Percentiles rank a stretch among this genome's conserved stretches.
These are phyloP conservation scores for Drosophila truncata DNA, from an alignment of 1,140 invertebrate species.

Conservation along the genomic window DNA sequence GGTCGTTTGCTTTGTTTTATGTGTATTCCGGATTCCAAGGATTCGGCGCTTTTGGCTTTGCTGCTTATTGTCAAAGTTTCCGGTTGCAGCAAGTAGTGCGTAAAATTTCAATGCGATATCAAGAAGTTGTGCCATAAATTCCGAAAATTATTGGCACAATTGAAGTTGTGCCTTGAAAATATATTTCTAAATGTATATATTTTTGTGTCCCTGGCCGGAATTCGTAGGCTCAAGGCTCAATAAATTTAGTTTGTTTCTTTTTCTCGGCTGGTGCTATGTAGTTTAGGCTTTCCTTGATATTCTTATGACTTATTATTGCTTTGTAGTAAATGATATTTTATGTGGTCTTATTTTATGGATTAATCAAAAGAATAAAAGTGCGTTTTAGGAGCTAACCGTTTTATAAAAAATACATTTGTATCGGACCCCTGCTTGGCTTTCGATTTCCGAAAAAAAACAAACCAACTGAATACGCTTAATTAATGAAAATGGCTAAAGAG, in stretches of 20 bases:
- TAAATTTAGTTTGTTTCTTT: conserved; percentile 37
- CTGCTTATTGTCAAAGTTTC: conserved; percentile 62
- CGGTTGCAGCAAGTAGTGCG: conserved; percentile 77
- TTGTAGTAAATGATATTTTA: background rate
- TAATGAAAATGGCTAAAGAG: background rate
- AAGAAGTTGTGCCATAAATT: conserved; percentile 80
- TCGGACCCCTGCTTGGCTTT: background rate
- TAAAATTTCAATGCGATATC: conserved; percentile 81
- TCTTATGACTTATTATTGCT: conserved; percentile 64
- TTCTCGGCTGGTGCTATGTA: conserved; percentile 15
- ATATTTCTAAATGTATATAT: conserved; percentile 17
- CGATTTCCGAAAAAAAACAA: too few species aligned
- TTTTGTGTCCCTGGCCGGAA: conserved; percentile 58
- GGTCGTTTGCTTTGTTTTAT: conserved; percentile 74
- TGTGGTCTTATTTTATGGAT: conserved; percentile 3
- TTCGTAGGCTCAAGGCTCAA: conserved; percentile 56
- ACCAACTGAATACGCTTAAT: conserved; percentile 1
- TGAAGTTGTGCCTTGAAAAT: conserved; percentile 58
- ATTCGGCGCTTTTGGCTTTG: conserved; percentile 45
- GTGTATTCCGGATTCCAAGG: conserved; percentile 37
- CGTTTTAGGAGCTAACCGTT: background rate
- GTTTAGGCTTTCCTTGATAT: conserved; percentile 29
- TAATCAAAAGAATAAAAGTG: background rate
- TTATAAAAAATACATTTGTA: background rate
- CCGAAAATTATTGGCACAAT: conserved; percentile 77